Evolutionary conservation across 2,797 vertebrate species (phyloP), one percentile per base, ranked within the genome.

Genomic region (Loriculus beryllinus): DNA sequence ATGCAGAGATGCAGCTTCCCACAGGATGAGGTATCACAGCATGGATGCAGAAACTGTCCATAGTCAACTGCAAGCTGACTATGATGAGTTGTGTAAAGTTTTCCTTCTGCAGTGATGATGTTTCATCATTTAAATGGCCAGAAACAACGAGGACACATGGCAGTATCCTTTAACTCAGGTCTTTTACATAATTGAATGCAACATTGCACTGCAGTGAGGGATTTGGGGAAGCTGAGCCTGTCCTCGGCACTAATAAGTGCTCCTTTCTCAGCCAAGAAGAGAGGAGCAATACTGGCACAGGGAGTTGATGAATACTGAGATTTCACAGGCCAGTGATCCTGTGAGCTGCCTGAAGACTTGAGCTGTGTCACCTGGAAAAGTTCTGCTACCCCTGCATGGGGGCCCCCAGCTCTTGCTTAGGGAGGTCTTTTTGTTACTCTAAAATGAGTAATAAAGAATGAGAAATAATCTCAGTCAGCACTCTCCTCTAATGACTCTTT

Each of bases 221-320:
- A 86, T 76, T 10, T 82, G 81, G 91, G 83, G 86, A 86, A 28
- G 78, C 23, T 5, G 57, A 95, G 69, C 64, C 76, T 68, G 29
- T 81, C 63, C 83, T 81, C 17, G 0, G 88, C 67, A 64, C 37
- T 84, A 56, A 56, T 26, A 10, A 6, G 81, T 45, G 40, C 52
- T 84, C 70, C 33, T 60, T 77, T 80, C 64, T 31, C 70, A 85
- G 75, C 83, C 90, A 92, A 75, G 90, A 45, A 79, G 78, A 90
- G 80, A 86, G 45, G 14, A 93, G 25, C 21, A 84, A 74, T 83
- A 3, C 45, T 47, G 67, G 23, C 81, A 80, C 0, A 64, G 75
- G 64, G 56, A 90, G 59, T 0, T 70, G 68, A 68, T 80, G 86
- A 77, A 88, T 70, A 52, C 63, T n/a, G 72, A 90, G 78, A 62